Conservation (phyloP, 2,797 vertebrate genomes). For the Aphelocoma californica region DNA sequence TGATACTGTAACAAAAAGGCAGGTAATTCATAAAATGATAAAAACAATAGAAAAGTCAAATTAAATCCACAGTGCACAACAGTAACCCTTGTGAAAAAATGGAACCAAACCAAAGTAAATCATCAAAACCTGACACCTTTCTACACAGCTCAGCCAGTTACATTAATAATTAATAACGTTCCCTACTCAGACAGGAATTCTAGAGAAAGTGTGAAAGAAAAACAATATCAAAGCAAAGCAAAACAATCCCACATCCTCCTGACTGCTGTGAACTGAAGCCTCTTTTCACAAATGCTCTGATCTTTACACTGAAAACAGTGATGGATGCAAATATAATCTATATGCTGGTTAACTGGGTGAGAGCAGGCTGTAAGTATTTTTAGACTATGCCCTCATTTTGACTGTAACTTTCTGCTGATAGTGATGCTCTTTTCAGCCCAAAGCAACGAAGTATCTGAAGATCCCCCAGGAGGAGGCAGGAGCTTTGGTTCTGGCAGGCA, state of each 20-base stretch:
- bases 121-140: not conserved
- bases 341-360: not conserved
- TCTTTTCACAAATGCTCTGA: not conserved
- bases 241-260: not conserved
- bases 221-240: not conserved
- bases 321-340: not conserved
- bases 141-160: not conserved
- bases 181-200: not conserved
- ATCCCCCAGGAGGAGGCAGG: not conserved
- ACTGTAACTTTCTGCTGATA: not conserved
- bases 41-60: not conserved
- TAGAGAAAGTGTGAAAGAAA: not conserved
- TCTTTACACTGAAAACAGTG: not conserved
- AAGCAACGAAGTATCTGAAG: not conserved
- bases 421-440: not conserved
- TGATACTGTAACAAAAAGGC: not conserved
- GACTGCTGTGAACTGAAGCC: not conserved
- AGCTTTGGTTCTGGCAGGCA: rapidly evolving
- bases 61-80: not conserved
- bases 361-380: not conserved
- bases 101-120: not conserved
- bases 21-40: not conserved
- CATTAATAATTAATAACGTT: not conserved
- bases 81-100: not conserved
- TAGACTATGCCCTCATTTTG: not conserved